A percentile compares a stretch with the other conserved stretches of the same genome.
Conservation (phyloP, 2,113 vertebrate genomes). For the Siniperca knerii region DNA sequence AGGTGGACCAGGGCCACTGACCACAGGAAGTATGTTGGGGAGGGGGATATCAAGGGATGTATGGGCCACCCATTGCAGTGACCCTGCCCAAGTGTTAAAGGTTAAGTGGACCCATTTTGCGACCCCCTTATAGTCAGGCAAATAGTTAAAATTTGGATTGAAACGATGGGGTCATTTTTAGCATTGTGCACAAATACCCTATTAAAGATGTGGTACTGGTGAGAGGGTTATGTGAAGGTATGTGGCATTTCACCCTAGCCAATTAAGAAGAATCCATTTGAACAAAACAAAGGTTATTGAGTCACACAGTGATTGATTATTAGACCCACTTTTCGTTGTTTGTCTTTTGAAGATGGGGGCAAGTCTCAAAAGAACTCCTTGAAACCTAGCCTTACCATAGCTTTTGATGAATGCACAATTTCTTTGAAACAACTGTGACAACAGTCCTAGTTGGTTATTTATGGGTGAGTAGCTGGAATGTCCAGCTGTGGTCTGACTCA, state of each 20-base stretch:
- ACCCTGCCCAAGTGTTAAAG: conserved; percentile 70
- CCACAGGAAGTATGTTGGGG: conserved; percentile 72
- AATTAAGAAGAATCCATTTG: conserved; percentile 56
- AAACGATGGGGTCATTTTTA: conserved; percentile 12
- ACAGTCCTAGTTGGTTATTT: conserved; percentile 44
- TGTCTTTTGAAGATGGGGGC: conserved; percentile 32
- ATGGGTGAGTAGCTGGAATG: conserved; percentile 53
- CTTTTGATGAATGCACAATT: conserved; percentile 61
- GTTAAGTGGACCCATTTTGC: conserved; percentile 75
- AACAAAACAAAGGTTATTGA: conserved; percentile 60
- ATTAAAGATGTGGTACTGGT: neutral
- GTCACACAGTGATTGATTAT: conserved; percentile 64
- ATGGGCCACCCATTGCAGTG: conserved; percentile 67
- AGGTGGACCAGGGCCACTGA: conserved; percentile 69
- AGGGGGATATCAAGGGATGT: conserved; percentile 42
- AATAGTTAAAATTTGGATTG: conserved; percentile 51
- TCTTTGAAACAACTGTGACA: conserved; percentile 42
- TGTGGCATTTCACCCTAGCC: conserved; percentile 49
- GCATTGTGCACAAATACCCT: neutral
- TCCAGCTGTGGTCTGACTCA: conserved; percentile 61
- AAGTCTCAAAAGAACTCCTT: conserved; percentile 36
- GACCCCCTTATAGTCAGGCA: conserved; percentile 30
- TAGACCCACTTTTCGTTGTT: conserved; percentile 26
- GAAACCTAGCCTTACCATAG: conserved; percentile 7
- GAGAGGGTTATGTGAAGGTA: conserved; percentile 40